Conservation (phyloP, 37 sponge, comb jelly and placozoan genomes). For the Geodia barretti region DNA sequence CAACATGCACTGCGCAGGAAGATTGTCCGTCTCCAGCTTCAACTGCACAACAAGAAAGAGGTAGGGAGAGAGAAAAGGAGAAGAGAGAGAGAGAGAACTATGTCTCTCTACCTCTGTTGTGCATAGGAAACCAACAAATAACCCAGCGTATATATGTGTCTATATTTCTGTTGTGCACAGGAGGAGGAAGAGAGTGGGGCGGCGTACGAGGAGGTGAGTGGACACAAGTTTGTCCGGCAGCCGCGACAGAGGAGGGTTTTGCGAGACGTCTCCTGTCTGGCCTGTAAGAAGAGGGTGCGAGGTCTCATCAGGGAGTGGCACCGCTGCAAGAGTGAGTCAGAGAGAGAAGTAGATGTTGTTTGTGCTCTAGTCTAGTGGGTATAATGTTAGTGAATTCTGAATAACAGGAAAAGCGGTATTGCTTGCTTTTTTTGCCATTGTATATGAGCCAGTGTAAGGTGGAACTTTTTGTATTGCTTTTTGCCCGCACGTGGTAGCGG, state of each 20-base stretch:
- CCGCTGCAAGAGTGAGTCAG: constrained; percentile 42
- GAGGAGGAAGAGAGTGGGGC: not conserved
- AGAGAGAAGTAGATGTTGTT: too few relatives aligned
- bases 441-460: too few relatives aligned
- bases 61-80: constrained; percentile 15
- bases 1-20: constrained; percentile 24
- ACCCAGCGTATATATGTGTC: too few relatives aligned
- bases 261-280: constrained; percentile 40
- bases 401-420: too few relatives aligned
- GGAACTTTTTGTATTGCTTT: too few relatives aligned
- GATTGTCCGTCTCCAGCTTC: constrained; percentile 52
- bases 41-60: constrained; percentile 54
- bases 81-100: not conserved
- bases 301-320: constrained; percentile 57
- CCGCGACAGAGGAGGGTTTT: not conserved
- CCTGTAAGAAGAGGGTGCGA: constrained; percentile 48
- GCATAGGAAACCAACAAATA: not conserved
- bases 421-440: too few relatives aligned
- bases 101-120: constrained; percentile 4
- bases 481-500: too few relatives aligned
- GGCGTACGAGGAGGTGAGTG: constrained; percentile 23
- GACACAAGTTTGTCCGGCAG: constrained; percentile 57
- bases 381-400: too few relatives aligned
- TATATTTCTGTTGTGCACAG: too few relatives aligned
- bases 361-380: too few relatives aligned